Evolutionary conservation across 2,888 invertebrate species (phyloP).

Genomic region (Adela reaumurella): DNA sequence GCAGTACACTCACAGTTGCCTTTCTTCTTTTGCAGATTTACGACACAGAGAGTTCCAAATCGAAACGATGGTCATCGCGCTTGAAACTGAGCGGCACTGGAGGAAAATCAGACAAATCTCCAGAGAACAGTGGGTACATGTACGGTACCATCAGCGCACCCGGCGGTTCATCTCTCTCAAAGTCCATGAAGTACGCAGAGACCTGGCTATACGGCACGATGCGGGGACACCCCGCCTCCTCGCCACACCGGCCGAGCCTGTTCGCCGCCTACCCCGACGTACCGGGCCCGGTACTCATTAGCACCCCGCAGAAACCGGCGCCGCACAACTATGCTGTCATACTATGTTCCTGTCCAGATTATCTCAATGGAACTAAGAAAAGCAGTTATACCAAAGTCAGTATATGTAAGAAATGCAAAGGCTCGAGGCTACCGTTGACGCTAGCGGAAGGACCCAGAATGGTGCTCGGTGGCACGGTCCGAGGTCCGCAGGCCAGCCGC

Average conservation of each 20-base stretch:
- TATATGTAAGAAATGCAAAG: conserved; percentile 81
- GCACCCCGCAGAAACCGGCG: conserved; percentile 50
- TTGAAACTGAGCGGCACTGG: conserved; percentile 57
- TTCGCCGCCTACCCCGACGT: conserved; percentile 47
- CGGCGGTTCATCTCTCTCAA: conserved; percentile 69
- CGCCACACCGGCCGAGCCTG: conserved; percentile 42
- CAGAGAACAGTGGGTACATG: conserved; percentile 45
- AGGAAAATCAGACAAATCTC: conserved; percentile 39
- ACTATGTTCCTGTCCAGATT: conserved; percentile 79
- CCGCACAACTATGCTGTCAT: conserved; percentile 68
- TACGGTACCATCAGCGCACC: conserved; percentile 55
- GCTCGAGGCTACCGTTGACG: conserved; percentile 70
- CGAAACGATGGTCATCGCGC: conserved; percentile 71
- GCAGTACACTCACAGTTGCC: not conserved
- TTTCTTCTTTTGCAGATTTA: conserved; percentile 37
- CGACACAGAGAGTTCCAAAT: conserved; percentile 50
- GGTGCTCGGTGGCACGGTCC: conserved; percentile 60
- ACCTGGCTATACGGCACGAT: conserved; percentile 84
- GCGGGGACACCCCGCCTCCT: conserved; percentile 51
- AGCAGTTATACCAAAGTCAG: conserved; percentile 69
- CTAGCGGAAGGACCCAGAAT: conserved; percentile 56
- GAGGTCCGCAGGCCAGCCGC: conserved; percentile 46
- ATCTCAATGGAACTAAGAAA: conserved; percentile 72
- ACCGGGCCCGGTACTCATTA: conserved; percentile 44
- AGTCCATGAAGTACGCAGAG: conserved; percentile 82